phyloP scores from a whole-genome alignment of 1,140 invertebrate species.

The Papilio dardanus region DNA sequence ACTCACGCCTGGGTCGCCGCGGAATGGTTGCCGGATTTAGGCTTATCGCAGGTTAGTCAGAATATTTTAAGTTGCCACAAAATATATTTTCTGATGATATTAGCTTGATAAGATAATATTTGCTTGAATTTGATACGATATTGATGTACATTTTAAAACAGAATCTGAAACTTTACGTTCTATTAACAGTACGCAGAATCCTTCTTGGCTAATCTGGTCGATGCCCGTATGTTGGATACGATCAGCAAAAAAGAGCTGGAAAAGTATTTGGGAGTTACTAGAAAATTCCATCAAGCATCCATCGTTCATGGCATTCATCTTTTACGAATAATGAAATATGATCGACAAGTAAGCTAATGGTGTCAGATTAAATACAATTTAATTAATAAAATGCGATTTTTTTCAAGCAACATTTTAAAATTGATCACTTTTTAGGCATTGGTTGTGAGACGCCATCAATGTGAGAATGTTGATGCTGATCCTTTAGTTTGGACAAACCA shows the following conservation, averaged over 20 bases:
- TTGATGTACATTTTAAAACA: not conserved
- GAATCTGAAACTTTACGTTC: not conserved
- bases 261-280: constrained; percentile 94
- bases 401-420: not conserved
- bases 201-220: constrained; percentile 95
- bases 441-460: constrained; percentile 92
- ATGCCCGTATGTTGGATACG: constrained; percentile 95
- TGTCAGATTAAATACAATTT: not conserved
- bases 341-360: constrained; percentile 89
- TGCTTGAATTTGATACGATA: not conserved
- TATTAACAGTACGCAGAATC: constrained; percentile 89
- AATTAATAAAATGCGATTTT: not conserved
- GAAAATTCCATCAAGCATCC: constrained; percentile 96
- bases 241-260: constrained; percentile 97
- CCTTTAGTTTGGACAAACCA: constrained; percentile 98
- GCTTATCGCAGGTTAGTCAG: constrained; percentile 87
- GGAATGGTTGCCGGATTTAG: constrained; percentile 95
- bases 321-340: constrained; percentile 95
- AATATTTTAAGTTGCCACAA: constrained; percentile 9
- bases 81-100: not conserved
- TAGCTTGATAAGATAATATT: not conserved
- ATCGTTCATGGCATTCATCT: constrained; percentile 96
- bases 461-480: constrained; percentile 93
- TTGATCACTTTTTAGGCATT: constrained; percentile 85
- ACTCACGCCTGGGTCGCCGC: constrained; percentile 96